Conservation (phyloP, 2,888 invertebrate species). For the Euzetes globulus region DNA sequence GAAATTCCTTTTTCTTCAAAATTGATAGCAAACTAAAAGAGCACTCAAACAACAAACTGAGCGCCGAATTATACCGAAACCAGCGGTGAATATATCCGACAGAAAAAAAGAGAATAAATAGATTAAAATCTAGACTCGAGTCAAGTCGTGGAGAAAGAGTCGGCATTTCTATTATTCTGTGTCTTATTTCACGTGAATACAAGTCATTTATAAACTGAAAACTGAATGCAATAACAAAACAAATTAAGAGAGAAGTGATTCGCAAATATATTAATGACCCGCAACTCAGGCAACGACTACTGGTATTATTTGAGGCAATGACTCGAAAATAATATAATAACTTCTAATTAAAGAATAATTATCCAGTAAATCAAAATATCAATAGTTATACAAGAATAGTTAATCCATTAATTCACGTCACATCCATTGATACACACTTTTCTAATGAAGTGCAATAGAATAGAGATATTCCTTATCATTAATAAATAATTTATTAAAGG, state of each 20-base stretch:
- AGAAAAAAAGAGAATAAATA: background rate
- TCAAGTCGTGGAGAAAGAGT: background rate
- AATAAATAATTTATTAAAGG: background rate
- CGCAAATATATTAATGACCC: background rate
- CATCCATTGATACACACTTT: background rate
- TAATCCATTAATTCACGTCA: conserved; percentile 19
- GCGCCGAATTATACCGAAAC: background rate
- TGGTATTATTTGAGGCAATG: background rate
- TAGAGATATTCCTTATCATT: background rate
- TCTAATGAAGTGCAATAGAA: background rate
- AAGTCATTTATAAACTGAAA: background rate
- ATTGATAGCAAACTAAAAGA: background rate
- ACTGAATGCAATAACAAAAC: too few species aligned
- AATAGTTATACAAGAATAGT: conserved; percentile 12
- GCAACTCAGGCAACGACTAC: background rate
- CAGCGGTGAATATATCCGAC: background rate
- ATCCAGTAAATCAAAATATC: too few species aligned
- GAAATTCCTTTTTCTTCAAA: background rate
- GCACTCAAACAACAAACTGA: background rate
- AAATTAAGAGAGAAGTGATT: background rate
- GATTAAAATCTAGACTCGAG: background rate
- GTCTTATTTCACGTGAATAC: background rate
- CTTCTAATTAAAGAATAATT: background rate
- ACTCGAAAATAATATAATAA: background rate
- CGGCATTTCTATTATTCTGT: background rate